Evolutionary conservation across 2,113 vertebrate species (phyloP).

Genomic region (Malurus elegans): DNA sequence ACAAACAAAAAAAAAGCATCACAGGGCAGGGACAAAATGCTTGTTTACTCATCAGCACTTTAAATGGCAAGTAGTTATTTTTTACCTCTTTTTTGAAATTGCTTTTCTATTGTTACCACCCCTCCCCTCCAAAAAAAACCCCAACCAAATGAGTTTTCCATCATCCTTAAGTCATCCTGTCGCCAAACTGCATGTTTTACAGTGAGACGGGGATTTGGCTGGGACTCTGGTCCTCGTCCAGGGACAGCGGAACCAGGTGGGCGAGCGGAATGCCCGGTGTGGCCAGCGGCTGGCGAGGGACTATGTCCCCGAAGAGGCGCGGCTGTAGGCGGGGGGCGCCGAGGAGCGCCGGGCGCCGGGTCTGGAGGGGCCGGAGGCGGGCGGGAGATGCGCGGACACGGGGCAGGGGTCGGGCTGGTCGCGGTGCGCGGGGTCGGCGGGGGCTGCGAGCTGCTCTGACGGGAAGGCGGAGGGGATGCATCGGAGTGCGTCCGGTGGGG

Average conservation of each 20-base stretch:
- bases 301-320: constrained; percentile 60
- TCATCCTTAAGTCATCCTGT: neutral
- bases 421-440: constrained; percentile 61
- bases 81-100: neutral
- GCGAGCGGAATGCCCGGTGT: neutral
- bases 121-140: neutral
- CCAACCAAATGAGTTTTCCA: neutral
- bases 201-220: neutral
- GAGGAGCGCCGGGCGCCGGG: neutral
- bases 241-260: neutral
- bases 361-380: constrained; percentile 68
- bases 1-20: constrained; percentile 2
- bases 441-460: constrained; percentile 76
- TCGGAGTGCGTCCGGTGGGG: constrained; percentile 74
- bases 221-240: neutral
- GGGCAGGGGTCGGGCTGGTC: constrained; percentile 59
- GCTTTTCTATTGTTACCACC: neutral
- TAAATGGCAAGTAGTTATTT: neutral
- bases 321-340: constrained; percentile 38
- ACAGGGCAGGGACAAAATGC: constrained; percentile 47
- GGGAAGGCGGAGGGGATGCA: constrained; percentile 73
- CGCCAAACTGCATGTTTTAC: neutral
- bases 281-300: neutral
- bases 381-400: constrained; percentile 60
- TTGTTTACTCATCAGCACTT: constrained; percentile 53